Percentiles rank a stretch among this genome's conserved stretches.
Conservation (phyloP, 1,140 invertebrate species). For the Gryon sp. region DNA sequence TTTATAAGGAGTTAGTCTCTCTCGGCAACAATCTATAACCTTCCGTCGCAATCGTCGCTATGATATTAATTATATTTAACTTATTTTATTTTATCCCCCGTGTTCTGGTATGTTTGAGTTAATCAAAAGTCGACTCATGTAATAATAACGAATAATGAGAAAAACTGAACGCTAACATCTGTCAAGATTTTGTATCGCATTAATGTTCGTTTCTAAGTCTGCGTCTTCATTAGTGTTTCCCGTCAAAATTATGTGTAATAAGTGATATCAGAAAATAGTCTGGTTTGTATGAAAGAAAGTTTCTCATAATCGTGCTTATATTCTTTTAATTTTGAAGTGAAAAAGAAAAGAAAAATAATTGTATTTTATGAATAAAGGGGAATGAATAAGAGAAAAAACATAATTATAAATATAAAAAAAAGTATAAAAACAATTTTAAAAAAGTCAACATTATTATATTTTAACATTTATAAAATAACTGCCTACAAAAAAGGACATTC, state of each 20-base stretch:
- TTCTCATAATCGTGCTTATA: background rate
- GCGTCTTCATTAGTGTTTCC: conserved; percentile 9
- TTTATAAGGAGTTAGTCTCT: conserved; percentile 64
- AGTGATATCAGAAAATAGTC: no score
- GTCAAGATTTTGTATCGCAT: conserved; percentile 9
- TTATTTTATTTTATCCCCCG: conserved; percentile 29
- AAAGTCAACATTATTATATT: no score
- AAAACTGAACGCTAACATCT: conserved; percentile 24
- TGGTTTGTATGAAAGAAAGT: no score
- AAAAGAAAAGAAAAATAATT: no score
- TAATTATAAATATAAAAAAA: no score
- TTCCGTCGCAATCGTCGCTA: conserved; percentile 27
- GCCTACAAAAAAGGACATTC: no score
- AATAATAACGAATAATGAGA: conserved; percentile 37
- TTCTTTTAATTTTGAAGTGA: no score
- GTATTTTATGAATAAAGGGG: no score
- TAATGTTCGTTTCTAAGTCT: conserved; percentile 13
- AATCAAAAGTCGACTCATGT: conserved; percentile 39
- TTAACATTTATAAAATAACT: no score
- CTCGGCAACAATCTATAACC: conserved; percentile 39
- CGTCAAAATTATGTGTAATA: no score
- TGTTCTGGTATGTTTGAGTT: conserved; percentile 21
- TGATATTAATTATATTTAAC: conserved; percentile 50
- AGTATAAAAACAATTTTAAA: no score
- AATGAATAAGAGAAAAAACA: no score